Conservation (phyloP, 2,888 invertebrate species). For the Drosophila birchii region DNA sequence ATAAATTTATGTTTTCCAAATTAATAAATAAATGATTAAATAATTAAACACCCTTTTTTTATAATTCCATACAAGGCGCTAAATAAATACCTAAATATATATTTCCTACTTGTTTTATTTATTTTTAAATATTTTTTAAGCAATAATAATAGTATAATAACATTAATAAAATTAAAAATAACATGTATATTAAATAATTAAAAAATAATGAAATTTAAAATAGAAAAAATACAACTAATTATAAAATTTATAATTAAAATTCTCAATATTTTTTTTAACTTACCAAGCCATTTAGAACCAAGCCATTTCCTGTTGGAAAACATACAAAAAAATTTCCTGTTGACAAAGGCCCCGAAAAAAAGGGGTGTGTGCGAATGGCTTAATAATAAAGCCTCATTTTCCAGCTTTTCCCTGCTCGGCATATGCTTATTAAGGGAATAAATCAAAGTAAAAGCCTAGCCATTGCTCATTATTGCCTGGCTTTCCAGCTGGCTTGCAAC, state of each 20-base stretch:
- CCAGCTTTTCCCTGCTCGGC: conserved; percentile 1
- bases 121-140: too few relatives aligned
- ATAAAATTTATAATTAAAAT: background rate
- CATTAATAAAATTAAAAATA: background rate
- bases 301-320: conserved; percentile 1
- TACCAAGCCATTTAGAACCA: too few relatives aligned
- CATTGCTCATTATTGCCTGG: conserved; percentile 3
- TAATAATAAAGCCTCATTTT: conserved; percentile 11
- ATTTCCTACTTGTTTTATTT: too few relatives aligned
- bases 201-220: background rate
- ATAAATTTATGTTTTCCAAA: too few relatives aligned
- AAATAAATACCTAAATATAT: too few relatives aligned
- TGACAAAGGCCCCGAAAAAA: background rate
- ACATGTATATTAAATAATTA: background rate
- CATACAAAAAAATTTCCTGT: background rate
- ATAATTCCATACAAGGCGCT: too few relatives aligned
- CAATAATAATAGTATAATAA: too few relatives aligned
- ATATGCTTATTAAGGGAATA: background rate
- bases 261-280: too few relatives aligned
- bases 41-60: too few relatives aligned
- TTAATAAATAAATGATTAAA: too few relatives aligned
- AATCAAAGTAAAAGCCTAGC: background rate
- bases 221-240: background rate
- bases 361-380: conserved; percentile 6
- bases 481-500: background rate